Conservation (phyloP, 2,113 vertebrate genomes). For the Channa maculata region DNA sequence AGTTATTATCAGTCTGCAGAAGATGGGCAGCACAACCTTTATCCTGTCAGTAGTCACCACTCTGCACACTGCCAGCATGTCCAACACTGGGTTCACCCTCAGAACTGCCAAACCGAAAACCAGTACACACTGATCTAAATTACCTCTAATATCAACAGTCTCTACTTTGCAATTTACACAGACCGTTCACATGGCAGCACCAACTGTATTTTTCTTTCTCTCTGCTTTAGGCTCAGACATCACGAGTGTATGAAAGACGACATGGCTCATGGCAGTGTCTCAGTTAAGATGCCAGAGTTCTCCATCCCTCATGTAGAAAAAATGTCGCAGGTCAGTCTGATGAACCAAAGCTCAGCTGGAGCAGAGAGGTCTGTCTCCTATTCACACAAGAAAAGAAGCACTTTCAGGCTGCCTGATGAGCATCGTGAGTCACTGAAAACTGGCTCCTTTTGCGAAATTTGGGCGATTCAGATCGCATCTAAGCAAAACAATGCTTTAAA, state of each 20-base stretch:
- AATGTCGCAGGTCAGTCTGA: conserved; percentile 53
- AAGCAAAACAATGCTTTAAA: too few relatives aligned
- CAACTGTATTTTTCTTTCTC: not conserved
- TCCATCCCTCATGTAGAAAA: conserved; percentile 36
- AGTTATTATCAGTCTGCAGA: conserved; percentile 23
- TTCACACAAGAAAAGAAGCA: conserved; percentile 33
- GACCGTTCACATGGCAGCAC: not conserved
- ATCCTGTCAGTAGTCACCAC: not conserved
- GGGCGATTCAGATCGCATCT: too few relatives aligned
- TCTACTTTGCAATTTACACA: conserved; percentile 3
- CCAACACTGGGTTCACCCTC: not conserved
- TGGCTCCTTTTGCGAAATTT: too few relatives aligned
- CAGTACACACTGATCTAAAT: not conserved
- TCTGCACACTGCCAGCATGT: not conserved
- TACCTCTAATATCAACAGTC: not conserved
- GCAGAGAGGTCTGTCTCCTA: conserved; percentile 7
- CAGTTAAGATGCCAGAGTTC: conserved; percentile 67
- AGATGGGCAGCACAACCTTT: not conserved
- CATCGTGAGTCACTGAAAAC: conserved; percentile 61
- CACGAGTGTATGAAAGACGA: not conserved
- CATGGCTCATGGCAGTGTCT: conserved; percentile 16
- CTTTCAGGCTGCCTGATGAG: conserved; percentile 59
- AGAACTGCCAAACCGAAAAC: conserved; percentile 43
- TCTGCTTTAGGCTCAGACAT: not conserved
- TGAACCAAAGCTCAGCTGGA: conserved; percentile 15